A percentile compares a stretch with the other conserved stretches of the same genome.
phyloP scores from a whole-genome alignment of 2,113 vertebrate species.

The Ophthalmolycus amberensis region DNA sequence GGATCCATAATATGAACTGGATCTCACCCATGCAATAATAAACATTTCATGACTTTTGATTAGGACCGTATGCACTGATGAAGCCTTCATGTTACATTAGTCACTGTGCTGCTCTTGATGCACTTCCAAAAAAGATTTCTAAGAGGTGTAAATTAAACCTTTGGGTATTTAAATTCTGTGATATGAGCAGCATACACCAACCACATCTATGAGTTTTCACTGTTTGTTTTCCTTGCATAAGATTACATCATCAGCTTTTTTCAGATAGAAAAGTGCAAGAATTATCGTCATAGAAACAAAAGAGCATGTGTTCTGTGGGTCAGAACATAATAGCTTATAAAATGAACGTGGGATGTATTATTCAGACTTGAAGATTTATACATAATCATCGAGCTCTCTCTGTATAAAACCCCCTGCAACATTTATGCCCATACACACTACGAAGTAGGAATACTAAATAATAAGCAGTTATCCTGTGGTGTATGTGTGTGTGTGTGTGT shows the following conservation, averaged over 20 bases:
- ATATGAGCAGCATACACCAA: constrained; percentile 29
- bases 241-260: constrained; percentile 47
- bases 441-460: constrained; percentile 38
- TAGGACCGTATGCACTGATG: constrained; percentile 45
- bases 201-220: constrained; percentile 5
- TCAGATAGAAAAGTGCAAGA: constrained; percentile 10
- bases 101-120: constrained; percentile 45
- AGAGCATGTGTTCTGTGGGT: constrained; percentile 23
- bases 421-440: constrained; percentile 9
- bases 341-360: constrained; percentile 40
- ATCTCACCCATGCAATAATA: constrained; percentile 17
- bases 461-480: constrained; percentile 41
- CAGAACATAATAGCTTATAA: constrained; percentile 24
- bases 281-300: constrained; percentile 52
- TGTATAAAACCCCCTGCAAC: constrained; percentile 7
- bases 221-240: constrained; percentile 24
- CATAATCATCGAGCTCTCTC: constrained; percentile 27
- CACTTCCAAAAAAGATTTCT: constrained; percentile 39
- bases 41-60: constrained; percentile 34
- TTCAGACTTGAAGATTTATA: constrained; percentile 11
- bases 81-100: constrained; percentile 37
- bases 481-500: constrained; percentile 22
- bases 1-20: background rate
- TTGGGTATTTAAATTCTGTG: constrained; percentile 35
- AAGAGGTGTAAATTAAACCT: constrained; percentile 57